phyloP scores from a whole-genome alignment of 2,797 vertebrate genomes.

The Catostomus latipinnis region DNA sequence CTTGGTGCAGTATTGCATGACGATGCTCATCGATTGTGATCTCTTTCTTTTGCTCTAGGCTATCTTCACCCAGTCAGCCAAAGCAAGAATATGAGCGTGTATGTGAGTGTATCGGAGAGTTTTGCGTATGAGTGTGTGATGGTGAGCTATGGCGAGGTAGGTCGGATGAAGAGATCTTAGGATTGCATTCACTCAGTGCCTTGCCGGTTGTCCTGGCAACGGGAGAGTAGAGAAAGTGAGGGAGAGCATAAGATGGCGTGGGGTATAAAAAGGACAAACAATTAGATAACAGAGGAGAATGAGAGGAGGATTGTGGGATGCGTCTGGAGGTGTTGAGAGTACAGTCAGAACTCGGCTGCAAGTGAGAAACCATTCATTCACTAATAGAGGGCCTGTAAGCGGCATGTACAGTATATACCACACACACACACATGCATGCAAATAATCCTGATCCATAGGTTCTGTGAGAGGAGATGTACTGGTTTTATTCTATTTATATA shows the following conservation, averaged over 20 bases:
- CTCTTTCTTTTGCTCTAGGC: constrained; percentile 45
- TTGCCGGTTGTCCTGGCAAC: constrained; percentile 62
- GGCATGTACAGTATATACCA: constrained; percentile 8
- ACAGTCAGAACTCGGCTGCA: constrained; percentile 9
- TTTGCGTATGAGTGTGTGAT: constrained; percentile 11
- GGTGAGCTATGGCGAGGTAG: constrained; percentile 35
- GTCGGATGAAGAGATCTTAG: constrained; percentile 48
- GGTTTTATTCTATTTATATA: constrained; percentile 55
- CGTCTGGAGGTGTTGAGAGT: constrained; percentile 33
- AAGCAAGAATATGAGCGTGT: constrained; percentile 26
- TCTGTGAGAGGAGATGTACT: constrained; percentile 36
- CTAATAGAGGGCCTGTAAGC: constrained; percentile 34
- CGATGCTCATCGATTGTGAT: constrained; percentile 58
- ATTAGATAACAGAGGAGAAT: constrained; percentile 43
- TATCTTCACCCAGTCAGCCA: constrained; percentile 44
- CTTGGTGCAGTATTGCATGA: constrained; percentile 64
- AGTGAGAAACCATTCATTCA: constrained; percentile 50
- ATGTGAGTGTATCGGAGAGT: neutral
- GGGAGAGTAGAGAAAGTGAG: constrained; percentile 41
- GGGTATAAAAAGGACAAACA: constrained; percentile 37
- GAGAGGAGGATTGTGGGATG: constrained; percentile 43
- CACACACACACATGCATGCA: neutral
- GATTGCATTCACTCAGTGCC: constrained; percentile 44
- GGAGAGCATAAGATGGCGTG: constrained; percentile 47
- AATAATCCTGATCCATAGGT: constrained; percentile 20